Base-by-base conservation (phyloP, 1,140 invertebrate species). In the Adoxophyes honmai region DNA sequence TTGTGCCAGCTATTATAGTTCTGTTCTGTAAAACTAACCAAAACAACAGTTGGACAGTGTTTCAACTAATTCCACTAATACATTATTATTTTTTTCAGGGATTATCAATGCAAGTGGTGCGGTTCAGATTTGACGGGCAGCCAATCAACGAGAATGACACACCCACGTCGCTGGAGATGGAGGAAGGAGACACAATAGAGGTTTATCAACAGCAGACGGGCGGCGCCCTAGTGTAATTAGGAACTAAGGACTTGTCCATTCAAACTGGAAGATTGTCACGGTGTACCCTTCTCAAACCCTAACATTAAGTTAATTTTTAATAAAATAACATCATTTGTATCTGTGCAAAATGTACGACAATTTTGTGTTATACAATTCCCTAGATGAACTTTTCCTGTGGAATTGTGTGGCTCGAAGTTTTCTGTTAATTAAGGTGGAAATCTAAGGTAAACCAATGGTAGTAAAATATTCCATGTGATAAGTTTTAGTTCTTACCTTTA, bases 91-190 rank as follows among this genome's bases (percentile, higher is more conserved):
- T 57, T 75, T 90, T 91, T 13, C 73, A 95, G 94, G 95, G 94
- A 70, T 89, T 96, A 52, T 95, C 95, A 70, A 95, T 96, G 91
- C 94, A 95, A 81, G 95, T 96, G 57, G 96, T 98, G 7, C 90
- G 96, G 84, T 98, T 98, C 91, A 91, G 96, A 88, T 98, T 98
- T 89, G 97, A 98, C 88, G 97, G 97, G 0, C 95, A 97, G 75
- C 95, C 96, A n/a, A 97, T 98, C 66, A 97, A 96, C 84, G 96
- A 98, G 90, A 93, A 94, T 82, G 97, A 98, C 74, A 98, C 97
- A 59, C 97, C 97, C 34, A 93, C 94, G 48, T 93, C 94, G 38
- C 88, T 98, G 68, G 96, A 98, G 75, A 98, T 98, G 96, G 96
- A 98, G 84, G 96, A 98, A 89, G 96, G 96, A 3, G 96, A 98